Evolutionary conservation across 92 coral and sea anemone genomes (phyloP), one percentile per base, ranked within the genome.

Genomic region (Palythoa heliodiscus): DNA sequence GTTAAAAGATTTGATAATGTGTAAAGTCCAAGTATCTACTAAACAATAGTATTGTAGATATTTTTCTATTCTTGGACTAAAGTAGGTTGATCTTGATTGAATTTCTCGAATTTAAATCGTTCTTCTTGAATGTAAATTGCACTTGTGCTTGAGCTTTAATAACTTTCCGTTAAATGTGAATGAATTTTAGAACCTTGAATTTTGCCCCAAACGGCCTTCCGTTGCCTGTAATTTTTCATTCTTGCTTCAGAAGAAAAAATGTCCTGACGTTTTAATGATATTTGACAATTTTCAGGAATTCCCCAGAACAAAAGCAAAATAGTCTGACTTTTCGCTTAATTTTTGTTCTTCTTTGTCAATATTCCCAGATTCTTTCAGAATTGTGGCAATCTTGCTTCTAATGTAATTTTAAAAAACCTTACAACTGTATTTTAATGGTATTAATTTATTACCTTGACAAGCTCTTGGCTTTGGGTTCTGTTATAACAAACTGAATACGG

Each of bases 401-500:
- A n/a, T n/a, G n/a, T n/a, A n/a, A n/a, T n/a, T n/a, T n/a, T n/a
- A n/a, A n/a, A n/a, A n/a, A 52, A 52, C 12, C n/a, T 52, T 52
- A 52, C 57, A 52, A 52, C 57, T 52, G 12, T 52, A 12, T 5
- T 5, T 52, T 6, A 52, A 52, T 52, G 7, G 57, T 52, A 52
- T 52, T 52, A 14, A 7, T 14, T 72, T 72, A 40, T 72, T 72
- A 72, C 76, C 76, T 72, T 29, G 19, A 54, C n/a, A 29, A 66
- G 22, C 52, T 58, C 86, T 22, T 37, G 39, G 72, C 54, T 22
- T n/a, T n/a, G n/a, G n/a, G n/a, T 38, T 82, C 76, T 20, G 76
- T 39, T 20, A 67, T 74, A 58, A 70, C 71, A 79, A 79, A 79
- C 43, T 79, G 73, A 79, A 35, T 79, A 22, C 54, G 84, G 14